Percentiles rank a stretch among this genome's conserved stretches.
Evolutionary conservation across 2,113 vertebrate species (phyloP).

Genomic region (Synchiropus splendidus): DNA sequence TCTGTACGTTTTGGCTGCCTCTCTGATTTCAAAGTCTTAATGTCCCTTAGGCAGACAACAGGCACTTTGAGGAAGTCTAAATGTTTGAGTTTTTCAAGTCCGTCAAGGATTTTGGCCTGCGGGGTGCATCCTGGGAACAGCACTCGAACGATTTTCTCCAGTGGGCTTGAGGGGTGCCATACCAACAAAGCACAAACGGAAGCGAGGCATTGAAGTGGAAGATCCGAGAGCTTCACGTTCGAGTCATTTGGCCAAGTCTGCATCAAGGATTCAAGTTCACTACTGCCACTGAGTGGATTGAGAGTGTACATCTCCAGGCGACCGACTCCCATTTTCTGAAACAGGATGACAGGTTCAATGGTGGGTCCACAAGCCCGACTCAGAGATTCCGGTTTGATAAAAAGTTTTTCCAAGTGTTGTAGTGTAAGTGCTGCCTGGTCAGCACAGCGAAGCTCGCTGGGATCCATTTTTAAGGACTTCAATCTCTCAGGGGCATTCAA

Average conservation of each 20-base stretch:
- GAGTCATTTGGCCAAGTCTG: slow-evolving; percentile 62
- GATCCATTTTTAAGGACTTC: slow-evolving; percentile 44
- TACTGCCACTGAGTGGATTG: slow-evolving; percentile 72
- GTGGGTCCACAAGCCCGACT: slow-evolving; percentile 43
- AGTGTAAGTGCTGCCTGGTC: slow-evolving; percentile 73
- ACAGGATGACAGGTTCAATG: slow-evolving; percentile 75
- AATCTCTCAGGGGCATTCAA: slow-evolving; percentile 73
- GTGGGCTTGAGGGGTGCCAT: slow-evolving; percentile 78
- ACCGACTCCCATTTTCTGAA: slow-evolving; percentile 95
- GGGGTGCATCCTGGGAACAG: slow-evolving; percentile 87
- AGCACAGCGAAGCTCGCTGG: slow-evolving; percentile 56
- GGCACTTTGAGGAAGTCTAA: slow-evolving; percentile 79
- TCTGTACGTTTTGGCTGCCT: slow-evolving; percentile 70
- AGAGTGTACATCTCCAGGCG: slow-evolving; percentile 84
- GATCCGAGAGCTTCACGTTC: slow-evolving; percentile 40
- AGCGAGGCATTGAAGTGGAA: slow-evolving; percentile 66
- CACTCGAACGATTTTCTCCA: slow-evolving; percentile 82
- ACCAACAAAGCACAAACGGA: slow-evolving; percentile 83
- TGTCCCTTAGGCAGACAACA: slow-evolving; percentile 70
- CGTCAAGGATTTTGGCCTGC: slow-evolving; percentile 79
- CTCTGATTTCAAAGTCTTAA: slow-evolving; percentile 53
- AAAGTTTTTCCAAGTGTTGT: slow-evolving; percentile 66
- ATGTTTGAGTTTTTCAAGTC: slow-evolving; percentile 81
- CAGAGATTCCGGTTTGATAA: slow-evolving; percentile 68
- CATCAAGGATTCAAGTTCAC: slow-evolving; percentile 69